Evolutionary conservation across 2,797 vertebrate species (phyloP).

Genomic region (Nyctalus aviator): DNA sequence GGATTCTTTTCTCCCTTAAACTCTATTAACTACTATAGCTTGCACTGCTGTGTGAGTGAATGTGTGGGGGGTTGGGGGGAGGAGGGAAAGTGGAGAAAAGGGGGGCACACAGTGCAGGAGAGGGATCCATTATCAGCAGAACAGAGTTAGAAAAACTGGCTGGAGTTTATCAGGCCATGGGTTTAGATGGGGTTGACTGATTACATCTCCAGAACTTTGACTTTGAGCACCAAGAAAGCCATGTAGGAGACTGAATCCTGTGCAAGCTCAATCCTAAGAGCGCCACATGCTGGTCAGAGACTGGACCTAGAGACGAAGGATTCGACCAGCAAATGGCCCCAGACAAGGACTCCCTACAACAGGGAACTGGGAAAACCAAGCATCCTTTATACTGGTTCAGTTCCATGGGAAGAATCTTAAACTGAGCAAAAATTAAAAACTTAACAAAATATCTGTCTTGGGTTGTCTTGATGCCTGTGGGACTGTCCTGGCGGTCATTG

Average conservation of each 20-base stretch:
- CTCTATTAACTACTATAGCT: not conserved
- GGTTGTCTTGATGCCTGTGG: not conserved
- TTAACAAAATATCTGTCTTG: not conserved
- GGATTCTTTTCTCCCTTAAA: not conserved
- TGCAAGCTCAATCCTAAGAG: not conserved
- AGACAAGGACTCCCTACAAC: not conserved
- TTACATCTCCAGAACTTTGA: not conserved
- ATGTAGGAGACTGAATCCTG: not conserved
- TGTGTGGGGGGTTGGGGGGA: no score
- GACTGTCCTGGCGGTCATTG: not conserved
- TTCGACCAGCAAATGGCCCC: not conserved
- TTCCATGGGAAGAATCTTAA: not conserved
- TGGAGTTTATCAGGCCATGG: not conserved
- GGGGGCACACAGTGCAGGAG: not conserved
- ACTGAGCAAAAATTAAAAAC: not conserved
- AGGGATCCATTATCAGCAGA: not conserved
- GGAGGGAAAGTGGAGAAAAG: rapidly evolving
- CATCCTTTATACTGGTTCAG: not conserved
- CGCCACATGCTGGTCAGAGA: not conserved
- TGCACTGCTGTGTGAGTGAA: not conserved
- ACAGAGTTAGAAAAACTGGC: not conserved
- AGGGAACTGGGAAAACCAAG: not conserved
- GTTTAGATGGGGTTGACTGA: not conserved
- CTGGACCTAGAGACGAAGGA: not conserved
- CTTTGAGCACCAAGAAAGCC: not conserved